Evolutionary conservation across 2,113 vertebrate genomes (phyloP).

Genomic region (Oncorhynchus gorbuscha): DNA sequence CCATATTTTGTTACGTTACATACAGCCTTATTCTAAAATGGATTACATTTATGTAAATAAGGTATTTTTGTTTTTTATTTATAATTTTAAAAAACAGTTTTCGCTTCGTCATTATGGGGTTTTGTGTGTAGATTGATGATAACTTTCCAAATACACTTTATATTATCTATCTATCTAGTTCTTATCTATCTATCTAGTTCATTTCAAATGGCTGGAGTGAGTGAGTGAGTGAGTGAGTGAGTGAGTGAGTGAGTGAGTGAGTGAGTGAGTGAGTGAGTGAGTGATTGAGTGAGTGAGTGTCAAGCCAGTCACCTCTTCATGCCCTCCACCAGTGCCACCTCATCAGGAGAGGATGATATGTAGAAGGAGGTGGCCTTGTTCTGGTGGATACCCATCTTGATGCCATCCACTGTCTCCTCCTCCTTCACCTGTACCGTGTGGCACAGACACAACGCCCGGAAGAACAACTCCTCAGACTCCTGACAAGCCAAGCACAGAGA

Average conservation of each 20-base stretch:
- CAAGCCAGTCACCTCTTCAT: slow-evolving; percentile 83
- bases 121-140: too few relatives aligned
- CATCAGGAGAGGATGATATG: slow-evolving; percentile 95
- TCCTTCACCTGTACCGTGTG: slow-evolving; percentile 98
- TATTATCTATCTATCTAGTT: background rate
- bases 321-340: slow-evolving; percentile 95
- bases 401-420: slow-evolving; percentile 83
- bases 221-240: background rate
- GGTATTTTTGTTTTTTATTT: too few relatives aligned
- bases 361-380: slow-evolving; percentile 84
- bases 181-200: background rate
- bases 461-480: slow-evolving; percentile 93
- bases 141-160: too few relatives aligned
- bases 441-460: slow-evolving; percentile 93
- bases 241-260: background rate
- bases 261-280: background rate
- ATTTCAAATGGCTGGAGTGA: background rate
- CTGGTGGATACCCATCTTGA: slow-evolving; percentile 80
- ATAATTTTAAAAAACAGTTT: too few relatives aligned
- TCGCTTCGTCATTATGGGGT: too few relatives aligned
- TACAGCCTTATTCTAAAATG: too few relatives aligned
- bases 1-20: too few relatives aligned
- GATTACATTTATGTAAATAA: too few relatives aligned
- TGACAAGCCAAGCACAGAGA: slow-evolving; percentile 45
- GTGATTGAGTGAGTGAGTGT: background rate